phyloP scores from a whole-genome alignment of 1,140 invertebrate species.

The Drosophila setifemur region DNA sequence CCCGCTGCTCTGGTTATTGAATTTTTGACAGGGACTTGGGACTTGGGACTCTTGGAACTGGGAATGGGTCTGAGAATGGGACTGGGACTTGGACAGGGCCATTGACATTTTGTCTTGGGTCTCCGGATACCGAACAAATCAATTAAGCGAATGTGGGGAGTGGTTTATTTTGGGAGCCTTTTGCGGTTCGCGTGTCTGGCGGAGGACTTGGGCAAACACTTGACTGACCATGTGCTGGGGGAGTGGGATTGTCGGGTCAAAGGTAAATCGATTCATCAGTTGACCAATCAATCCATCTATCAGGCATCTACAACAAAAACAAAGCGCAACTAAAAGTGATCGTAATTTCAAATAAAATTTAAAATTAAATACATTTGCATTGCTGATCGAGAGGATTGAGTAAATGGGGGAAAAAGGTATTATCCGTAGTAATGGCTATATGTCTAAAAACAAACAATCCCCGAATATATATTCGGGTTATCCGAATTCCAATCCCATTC shows the following conservation, averaged over 20 bases:
- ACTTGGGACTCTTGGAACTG: conserved; percentile 13
- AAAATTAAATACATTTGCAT: no score
- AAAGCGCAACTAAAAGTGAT: no score
- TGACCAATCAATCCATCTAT: conserved; percentile 20
- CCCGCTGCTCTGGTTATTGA: conserved; percentile 2
- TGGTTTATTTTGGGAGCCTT: conserved; percentile 37
- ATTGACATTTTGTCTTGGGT: conserved; percentile 10
- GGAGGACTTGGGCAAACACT: conserved; percentile 42
- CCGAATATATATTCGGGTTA: no score
- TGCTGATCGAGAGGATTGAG: no score
- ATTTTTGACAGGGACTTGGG: conserved; percentile 1
- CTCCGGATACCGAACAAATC: conserved; percentile 39
- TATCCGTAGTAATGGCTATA: no score
- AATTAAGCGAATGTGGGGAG: conserved; percentile 37
- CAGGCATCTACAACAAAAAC: background rate
- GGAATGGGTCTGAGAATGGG: conserved; percentile 15
- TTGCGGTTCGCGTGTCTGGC: conserved; percentile 29
- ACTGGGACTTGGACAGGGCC: conserved; percentile 4
- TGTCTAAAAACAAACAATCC: no score
- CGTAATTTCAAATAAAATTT: no score
- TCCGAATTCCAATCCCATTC: no score
- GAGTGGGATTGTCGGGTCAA: conserved; percentile 11
- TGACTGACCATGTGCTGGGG: conserved; percentile 17
- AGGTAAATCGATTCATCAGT: conserved; percentile 34
- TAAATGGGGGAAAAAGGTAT: no score